Evolutionary conservation across 1,140 invertebrate genomes (phyloP).

Genomic region (Temnothorax curvispinosus): DNA sequence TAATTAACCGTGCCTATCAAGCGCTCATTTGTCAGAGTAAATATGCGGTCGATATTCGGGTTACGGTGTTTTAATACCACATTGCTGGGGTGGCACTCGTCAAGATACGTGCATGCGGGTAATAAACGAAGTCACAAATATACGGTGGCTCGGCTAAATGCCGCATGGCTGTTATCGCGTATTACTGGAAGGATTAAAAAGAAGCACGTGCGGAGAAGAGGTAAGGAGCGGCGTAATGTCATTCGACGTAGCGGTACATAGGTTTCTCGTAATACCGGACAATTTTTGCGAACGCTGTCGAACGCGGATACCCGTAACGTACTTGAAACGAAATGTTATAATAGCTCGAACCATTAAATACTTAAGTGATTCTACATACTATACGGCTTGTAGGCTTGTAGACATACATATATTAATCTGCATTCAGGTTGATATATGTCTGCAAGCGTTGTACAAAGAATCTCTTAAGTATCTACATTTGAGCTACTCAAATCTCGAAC

Average conservation of each 20-base stretch:
- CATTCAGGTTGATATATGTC: background rate
- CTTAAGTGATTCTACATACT: background rate
- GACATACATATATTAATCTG: background rate
- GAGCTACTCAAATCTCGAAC: background rate
- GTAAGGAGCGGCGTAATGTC: constrained; percentile 21
- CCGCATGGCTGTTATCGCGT: constrained; percentile 15
- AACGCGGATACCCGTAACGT: background rate
- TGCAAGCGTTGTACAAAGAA: background rate
- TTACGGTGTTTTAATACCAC: constrained; percentile 13
- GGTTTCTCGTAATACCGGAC: background rate
- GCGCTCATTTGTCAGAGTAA: constrained; percentile 68
- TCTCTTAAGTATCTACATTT: background rate
- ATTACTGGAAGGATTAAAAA: constrained; percentile 27
- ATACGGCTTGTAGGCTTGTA: too few relatives aligned
- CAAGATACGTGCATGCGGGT: constrained; percentile 49
- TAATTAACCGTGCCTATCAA: constrained; percentile 72
- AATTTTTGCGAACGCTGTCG: background rate
- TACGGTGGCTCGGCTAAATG: constrained; percentile 11
- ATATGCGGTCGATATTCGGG: constrained; percentile 64
- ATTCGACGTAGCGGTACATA: constrained; percentile 28
- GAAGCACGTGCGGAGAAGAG: background rate
- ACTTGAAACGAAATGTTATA: background rate
- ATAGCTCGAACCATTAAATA: background rate
- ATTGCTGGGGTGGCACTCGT: background rate
- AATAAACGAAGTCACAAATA: constrained; percentile 60